phyloP scores from a whole-genome alignment of 2,888 invertebrate genomes.

The Ceratothoa steindachneri region DNA sequence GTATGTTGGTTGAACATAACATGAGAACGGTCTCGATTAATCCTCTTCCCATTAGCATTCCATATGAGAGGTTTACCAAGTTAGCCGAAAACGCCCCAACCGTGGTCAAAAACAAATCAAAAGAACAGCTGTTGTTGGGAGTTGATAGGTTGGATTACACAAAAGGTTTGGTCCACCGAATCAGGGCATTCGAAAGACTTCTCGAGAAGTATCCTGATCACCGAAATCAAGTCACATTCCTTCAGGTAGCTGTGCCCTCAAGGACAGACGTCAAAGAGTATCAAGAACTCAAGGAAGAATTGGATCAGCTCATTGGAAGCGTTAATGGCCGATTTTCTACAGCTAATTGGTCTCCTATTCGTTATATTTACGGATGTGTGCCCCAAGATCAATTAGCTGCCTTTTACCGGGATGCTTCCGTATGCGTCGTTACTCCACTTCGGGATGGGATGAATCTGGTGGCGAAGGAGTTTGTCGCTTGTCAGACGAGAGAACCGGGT shows the following conservation, averaged over 20 bases:
- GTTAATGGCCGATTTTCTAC: conserved; percentile 55
- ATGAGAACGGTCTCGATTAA: conserved; percentile 54
- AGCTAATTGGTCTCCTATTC: conserved; percentile 55
- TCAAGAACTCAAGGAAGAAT: conserved; percentile 55
- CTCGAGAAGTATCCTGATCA: conserved; percentile 80
- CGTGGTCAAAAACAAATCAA: conserved; percentile 47
- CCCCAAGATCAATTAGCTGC: conserved; percentile 54
- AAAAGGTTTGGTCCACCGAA: conserved; percentile 77
- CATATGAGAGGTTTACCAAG: conserved; percentile 53
- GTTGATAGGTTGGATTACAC: conserved; percentile 87
- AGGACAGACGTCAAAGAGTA: conserved; percentile 55
- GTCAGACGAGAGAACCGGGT: conserved; percentile 53
- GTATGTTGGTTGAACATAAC: conserved; percentile 53
- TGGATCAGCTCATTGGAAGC: conserved; percentile 54
- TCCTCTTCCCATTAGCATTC: conserved; percentile 55
- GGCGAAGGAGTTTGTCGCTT: conserved; percentile 56
- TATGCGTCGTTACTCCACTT: conserved; percentile 55
- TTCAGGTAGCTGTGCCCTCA: conserved; percentile 61
- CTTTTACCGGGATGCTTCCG: conserved; percentile 54
- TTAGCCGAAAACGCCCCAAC: conserved; percentile 53
- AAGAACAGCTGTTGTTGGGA: conserved; percentile 68
- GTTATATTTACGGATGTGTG: conserved; percentile 55
- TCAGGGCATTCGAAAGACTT: conserved; percentile 76
- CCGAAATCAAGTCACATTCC: conserved; percentile 68
- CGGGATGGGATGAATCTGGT: conserved; percentile 57